Evolutionary conservation across 35 echinoderm and acorn worm genomes (phyloP), one percentile per base, ranked within the genome.

Genomic region (Lytechinus variegatus): DNA sequence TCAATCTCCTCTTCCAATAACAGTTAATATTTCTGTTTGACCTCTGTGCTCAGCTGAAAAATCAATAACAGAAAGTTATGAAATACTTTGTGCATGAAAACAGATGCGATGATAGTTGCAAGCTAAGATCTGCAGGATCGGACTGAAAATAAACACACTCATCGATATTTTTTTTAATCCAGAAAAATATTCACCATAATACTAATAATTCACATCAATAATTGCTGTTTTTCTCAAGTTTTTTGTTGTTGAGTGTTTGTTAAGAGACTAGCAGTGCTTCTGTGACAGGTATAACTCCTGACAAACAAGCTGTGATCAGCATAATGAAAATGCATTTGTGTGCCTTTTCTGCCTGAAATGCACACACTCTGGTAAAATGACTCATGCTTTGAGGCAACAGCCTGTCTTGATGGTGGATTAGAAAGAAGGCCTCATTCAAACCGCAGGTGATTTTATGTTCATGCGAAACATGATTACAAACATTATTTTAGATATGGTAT

Each of bases 321-420:
- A 90, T 90, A 90, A 90, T 90, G 88, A 90, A 90, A 90, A 90
- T 28, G 88, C 27, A 90, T 90, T 90, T 90, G 88, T 90, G 24
- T 79, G 66, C 66, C 66, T 16, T 1, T 79, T 79, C 66, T 79
- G 66, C 66, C 19, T 79, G 66, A n/a, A 16, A 79, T 79, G 21
- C 66, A 79, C 66, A 79, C 66, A n/a, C 66, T 79, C 66, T 6
- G 19, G 16, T 24, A 24, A 10, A 79, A 79, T 79, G 66, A 79
- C 66, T 79, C 66, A 79, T 79, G 14, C 66, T 79, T 24, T 79
- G 16, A 79, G 66, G 21, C 66, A n/a, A 79, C 16, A 79, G 66
- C 66, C 66, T 79, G 19, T 79, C 66, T 79, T 79, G 66, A 79
- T 79, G 66, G 66, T 24, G 66, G 66, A 79, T 79, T n/a, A 79